A percentile compares a stretch with the other conserved stretches of the same genome.
Conservation (phyloP, 2,113 vertebrate species). For the Sturnus vulgaris region DNA sequence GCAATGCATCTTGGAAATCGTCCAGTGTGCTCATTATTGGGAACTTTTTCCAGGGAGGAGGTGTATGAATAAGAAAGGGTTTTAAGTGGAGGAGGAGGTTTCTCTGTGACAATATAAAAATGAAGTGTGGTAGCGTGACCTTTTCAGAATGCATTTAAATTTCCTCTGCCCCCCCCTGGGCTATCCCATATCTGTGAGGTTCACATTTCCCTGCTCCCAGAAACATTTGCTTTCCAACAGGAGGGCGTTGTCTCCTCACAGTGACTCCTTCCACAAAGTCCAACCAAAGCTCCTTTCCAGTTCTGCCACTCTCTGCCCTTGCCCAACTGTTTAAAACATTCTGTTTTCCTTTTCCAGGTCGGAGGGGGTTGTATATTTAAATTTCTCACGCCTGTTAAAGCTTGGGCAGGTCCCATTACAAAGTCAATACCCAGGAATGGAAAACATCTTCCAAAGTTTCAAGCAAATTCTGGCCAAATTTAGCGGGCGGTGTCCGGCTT, state of each 20-base stretch:
- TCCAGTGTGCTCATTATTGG: neutral
- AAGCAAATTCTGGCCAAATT: neutral
- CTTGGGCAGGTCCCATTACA: neutral
- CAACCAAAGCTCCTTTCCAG: neutral
- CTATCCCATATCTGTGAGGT: constrained; percentile 40
- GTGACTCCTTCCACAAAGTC: neutral
- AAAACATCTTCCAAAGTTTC: constrained; percentile 48
- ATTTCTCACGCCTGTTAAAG: constrained; percentile 5
- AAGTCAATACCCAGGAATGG: neutral
- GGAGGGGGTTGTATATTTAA: constrained; percentile 38
- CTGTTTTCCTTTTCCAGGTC: constrained; percentile 38
- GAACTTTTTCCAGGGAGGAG: neutral
- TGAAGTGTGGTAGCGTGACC: neutral
- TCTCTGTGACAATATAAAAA: constrained; percentile 6
- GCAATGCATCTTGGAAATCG: neutral
- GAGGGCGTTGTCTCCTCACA: neutral
- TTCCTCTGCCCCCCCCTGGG: neutral
- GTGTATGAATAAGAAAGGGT: neutral
- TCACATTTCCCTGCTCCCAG: constrained; percentile 23
- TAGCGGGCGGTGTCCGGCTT: neutral
- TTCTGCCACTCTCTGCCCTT: neutral
- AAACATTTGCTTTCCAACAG: constrained; percentile 6
- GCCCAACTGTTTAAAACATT: neutral
- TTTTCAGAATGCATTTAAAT: constrained; percentile 25
- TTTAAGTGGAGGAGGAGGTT: neutral